Conservation (phyloP, 2,888 invertebrate genomes). For the Sicus ferrugineus region DNA sequence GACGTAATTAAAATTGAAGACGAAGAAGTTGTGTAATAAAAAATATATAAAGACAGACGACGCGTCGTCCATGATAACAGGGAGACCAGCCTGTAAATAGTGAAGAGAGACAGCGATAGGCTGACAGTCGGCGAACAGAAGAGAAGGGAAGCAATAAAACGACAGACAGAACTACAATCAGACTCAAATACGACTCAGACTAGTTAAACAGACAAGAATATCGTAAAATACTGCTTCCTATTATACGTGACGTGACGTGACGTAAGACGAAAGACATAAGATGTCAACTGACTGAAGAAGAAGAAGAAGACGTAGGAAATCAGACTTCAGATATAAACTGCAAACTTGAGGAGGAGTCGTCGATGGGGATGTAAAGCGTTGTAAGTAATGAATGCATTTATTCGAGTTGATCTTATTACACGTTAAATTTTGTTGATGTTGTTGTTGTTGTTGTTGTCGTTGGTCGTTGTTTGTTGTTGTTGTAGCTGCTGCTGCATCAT, state of each 20-base stretch:
- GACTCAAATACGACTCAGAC: background rate
- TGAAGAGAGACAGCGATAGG: too few relatives aligned
- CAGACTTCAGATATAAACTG: too few relatives aligned
- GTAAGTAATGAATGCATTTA: background rate
- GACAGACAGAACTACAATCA: slow-evolving; percentile 1
- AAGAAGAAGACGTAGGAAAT: background rate
- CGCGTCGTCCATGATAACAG: too few relatives aligned
- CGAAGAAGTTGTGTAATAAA: slow-evolving; percentile 49
- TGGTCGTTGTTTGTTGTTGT: too few relatives aligned
- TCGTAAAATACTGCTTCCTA: background rate
- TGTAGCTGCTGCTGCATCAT: too few relatives aligned
- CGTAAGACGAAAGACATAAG: background rate
- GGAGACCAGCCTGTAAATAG: too few relatives aligned
- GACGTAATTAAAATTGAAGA: slow-evolving; percentile 58
- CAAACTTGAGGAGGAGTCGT: too few relatives aligned
- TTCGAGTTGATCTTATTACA: background rate
- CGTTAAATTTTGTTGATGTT: background rate
- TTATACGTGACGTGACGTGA: background rate
- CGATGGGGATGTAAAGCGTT: background rate
- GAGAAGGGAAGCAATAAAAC: background rate
- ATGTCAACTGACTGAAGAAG: background rate
- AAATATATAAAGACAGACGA: slow-evolving; percentile 5
- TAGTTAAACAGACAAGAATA: background rate
- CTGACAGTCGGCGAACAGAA: background rate
- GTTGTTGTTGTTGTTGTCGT: too few relatives aligned